Percentiles rank a stretch among this genome's conserved stretches.
Evolutionary conservation across 2,797 vertebrate genomes (phyloP).

Genomic region (Columba guinea): DNA sequence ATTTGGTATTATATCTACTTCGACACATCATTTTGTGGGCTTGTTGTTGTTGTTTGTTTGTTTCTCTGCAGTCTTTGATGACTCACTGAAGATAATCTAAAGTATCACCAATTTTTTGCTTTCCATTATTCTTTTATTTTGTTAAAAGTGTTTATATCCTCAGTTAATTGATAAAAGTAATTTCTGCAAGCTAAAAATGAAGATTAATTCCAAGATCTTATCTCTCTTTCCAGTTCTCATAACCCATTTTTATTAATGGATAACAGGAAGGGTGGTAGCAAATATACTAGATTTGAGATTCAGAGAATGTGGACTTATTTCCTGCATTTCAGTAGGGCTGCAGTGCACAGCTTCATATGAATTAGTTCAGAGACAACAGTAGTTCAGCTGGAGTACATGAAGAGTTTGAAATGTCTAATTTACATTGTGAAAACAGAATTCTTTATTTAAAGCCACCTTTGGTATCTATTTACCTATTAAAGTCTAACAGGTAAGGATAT

Average conservation of each 20-base stretch:
- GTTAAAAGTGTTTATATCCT: neutral
- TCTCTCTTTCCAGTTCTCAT: neutral
- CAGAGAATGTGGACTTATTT: neutral
- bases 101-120: neutral
- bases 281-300: neutral
- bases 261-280: neutral
- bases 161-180: neutral
- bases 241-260: neutral
- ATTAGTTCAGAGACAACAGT: neutral
- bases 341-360: neutral
- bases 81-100: neutral
- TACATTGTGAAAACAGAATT: neutral
- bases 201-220: neutral
- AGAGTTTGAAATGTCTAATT: neutral
- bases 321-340: neutral
- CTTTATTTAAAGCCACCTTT: neutral
- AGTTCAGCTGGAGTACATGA: neutral
- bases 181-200: neutral
- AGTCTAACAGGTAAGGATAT: neutral
- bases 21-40: neutral
- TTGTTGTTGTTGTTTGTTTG: neutral
- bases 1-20: neutral
- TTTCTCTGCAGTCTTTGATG: neutral
- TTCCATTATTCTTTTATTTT: neutral
- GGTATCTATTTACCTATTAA: neutral